Base-by-base conservation (phyloP, 2,888 invertebrate species). In the Xestia rhomboidea region DNA sequence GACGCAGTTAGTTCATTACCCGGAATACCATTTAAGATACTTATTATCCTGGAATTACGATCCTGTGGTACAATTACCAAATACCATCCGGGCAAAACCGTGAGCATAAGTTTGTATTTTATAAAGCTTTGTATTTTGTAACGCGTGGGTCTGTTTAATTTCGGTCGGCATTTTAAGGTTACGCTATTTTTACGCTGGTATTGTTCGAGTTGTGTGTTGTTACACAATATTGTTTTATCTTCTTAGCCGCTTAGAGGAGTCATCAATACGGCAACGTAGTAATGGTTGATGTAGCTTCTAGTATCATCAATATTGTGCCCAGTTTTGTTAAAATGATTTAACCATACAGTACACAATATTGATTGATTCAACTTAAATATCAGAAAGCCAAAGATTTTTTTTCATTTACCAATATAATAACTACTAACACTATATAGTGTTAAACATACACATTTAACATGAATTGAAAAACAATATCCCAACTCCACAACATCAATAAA, bases 181-280 rank as follows among this genome's bases (percentile, higher is more conserved):
- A 60, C 0, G 41, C 34, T 60, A 66, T 80, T 80, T 79, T 66
- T 51, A 80, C 3, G 11, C 30, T 57, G 13, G 7, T 77, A 49
- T 66, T 34, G 21, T 73, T 64, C 5, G 44, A 24, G 6, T 38
- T 38, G 6, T 64, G 21, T 18, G 15, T 30, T 46, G 57, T 77
- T 41, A 60, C 21, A 49, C 18, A 60, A 68, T 49, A 30, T 38
- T 30, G 10, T 30, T n/a, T n/a, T 38, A 76, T 57, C 6, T 44
- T n/a, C 13, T 44, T 0, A 21, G 18, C 21, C 13, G 21, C 15
- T 34, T 60, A 30, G 10, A 8, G 21, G 7, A 18, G 11, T 38
- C 38, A 38, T 38, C 38, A 38, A 38, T 38, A 38, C 7, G 7
- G 38, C 38, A 38, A 38, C 7, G 34, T 34, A 34, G 34, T 34